These are phyloP conservation scores for Phenganax subtilis DNA, from an alignment of 92 coral and sea anemone species.

Conservation along the genomic window DNA sequence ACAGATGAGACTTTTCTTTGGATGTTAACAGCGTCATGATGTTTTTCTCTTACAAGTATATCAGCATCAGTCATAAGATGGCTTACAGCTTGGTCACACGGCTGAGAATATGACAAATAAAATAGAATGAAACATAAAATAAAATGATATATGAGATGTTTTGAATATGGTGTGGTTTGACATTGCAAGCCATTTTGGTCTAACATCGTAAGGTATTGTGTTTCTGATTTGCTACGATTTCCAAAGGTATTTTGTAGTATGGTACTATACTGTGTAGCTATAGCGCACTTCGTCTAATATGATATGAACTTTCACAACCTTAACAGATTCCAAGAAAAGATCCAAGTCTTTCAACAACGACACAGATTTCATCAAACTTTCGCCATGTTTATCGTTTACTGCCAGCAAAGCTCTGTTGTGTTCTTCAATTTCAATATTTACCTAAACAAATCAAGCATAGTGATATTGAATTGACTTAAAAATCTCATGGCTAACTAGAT, in stretches of 20 bases:
- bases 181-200: background rate
- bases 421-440: constrained; percentile 76
- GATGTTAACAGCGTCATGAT: constrained; percentile 81
- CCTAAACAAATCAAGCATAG: constrained; percentile 48
- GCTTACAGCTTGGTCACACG: constrained; percentile 76
- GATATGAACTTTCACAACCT: constrained; percentile 50
- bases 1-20: constrained; percentile 73
- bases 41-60: constrained; percentile 59
- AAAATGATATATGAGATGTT: background rate
- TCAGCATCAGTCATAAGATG: constrained; percentile 72
- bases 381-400: constrained; percentile 80
- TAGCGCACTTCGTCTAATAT: background rate
- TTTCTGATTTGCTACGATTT: background rate
- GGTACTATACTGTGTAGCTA: background rate
- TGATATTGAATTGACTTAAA: too few species aligned
- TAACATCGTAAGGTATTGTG: background rate
- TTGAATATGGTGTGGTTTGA: background rate
- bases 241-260: background rate
- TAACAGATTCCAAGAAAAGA: constrained; percentile 79
- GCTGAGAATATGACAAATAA: constrained; percentile 48
- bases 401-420: constrained; percentile 76
- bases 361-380: constrained; percentile 80
- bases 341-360: constrained; percentile 93
- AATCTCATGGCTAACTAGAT: background rate
- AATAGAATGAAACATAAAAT: background rate